These are phyloP conservation scores for Prionailurus viverrinus DNA, from an alignment of 2,113 vertebrate species.

Conservation along the genomic window DNA sequence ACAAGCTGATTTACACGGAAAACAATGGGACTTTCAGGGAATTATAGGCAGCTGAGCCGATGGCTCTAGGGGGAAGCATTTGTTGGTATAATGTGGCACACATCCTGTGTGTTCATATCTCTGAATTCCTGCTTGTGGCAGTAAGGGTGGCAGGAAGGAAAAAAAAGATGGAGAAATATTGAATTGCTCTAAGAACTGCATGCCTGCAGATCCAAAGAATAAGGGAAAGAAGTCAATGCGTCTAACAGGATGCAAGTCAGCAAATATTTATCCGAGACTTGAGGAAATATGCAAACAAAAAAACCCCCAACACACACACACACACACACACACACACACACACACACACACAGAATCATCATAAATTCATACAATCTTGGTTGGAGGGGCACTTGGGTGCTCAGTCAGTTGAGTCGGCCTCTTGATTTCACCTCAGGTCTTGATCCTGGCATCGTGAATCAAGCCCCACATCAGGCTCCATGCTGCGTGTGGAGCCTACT, in stretches of 20 bases:
- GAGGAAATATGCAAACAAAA: not conserved
- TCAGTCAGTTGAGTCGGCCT: too few species aligned
- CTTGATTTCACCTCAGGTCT: too few species aligned
- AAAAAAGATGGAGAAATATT: not conserved
- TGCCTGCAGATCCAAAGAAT: not conserved
- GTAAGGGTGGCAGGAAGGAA: not conserved
- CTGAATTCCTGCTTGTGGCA: slow-evolving; percentile 49
- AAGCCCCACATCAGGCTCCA: too few species aligned
- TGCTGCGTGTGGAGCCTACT: too few species aligned
- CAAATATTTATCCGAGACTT: slow-evolving; percentile 10
- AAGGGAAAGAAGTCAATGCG: not conserved
- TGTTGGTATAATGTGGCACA: not conserved
- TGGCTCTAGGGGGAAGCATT: not conserved
- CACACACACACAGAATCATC: not conserved
- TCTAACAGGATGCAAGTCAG: not conserved
- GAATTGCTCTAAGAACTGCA: slow-evolving; percentile 1
- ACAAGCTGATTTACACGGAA: slow-evolving; percentile 68
- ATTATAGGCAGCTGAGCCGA: slow-evolving; percentile 19
- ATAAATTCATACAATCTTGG: not conserved
- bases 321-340: too few species aligned
- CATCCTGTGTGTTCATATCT: slow-evolving; percentile 2
- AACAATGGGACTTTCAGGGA: slow-evolving; percentile 22
- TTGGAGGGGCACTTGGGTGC: too few species aligned
- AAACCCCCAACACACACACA: too few species aligned
- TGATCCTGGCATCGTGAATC: too few species aligned